Base-by-base conservation (phyloP, 2,888 invertebrate species). In the Monoplex corrugatus region DNA sequence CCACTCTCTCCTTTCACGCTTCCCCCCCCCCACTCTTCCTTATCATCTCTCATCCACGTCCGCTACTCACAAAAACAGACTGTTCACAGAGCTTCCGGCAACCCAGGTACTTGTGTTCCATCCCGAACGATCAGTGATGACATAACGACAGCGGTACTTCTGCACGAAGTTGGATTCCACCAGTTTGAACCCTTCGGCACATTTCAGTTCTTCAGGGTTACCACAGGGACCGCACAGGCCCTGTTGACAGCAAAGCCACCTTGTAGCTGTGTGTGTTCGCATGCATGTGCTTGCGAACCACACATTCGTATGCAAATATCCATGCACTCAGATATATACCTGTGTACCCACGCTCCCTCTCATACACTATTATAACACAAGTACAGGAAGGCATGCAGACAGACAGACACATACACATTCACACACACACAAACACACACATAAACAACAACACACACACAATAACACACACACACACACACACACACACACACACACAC, bases 61-160 rank as follows among this genome's bases (percentile, higher is more conserved):
- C n/a, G 57, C 57, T 57, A 2, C 68, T 68, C 8, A 68, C 68
- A 28, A n/a, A 19, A n/a, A 68, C 68, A n/a, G 8, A 6, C 44
- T 78, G 88, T 32, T 90, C 80, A 90, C 92, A 93, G n/a, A 92
- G 87, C 57, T 92, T 91, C 38, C 91, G 90, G 82, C 93, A 93
- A 0, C 93, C 93, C 2, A 90, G 82, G 82, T 63, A 90, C 82
- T 87, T 90, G 89, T 75, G 90, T 50, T 19, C n/a, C 68, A 40
- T 6, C 90, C 87, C 13, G 44, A 38, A 16, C 16, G n/a, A 57
- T 84, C 84, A 19, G 84, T 44, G 50, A 87, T 32, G 13, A 19
- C 63, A 68, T 86, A 82, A 38, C 87, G 45, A 63, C 90, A 87
- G n/a, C 75, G 63, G 84, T 38, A 35, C 32, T 40, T 57, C 13